Percentiles rank a stretch among this genome's conserved stretches.
These are phyloP conservation scores for Villa cingulata DNA, from an alignment of 2,888 invertebrate species.

Conservation along the genomic window DNA sequence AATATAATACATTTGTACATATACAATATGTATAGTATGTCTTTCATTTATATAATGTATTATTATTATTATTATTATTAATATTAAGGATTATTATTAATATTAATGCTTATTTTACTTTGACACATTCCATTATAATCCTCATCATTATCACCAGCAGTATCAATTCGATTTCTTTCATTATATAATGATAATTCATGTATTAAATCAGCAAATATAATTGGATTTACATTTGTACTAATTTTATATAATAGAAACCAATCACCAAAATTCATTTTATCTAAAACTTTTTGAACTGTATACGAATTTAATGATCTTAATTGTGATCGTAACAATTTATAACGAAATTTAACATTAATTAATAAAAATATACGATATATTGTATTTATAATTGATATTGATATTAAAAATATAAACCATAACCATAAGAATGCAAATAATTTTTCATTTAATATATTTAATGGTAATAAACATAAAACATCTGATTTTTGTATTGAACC, in stretches of 20 bases:
- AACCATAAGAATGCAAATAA: constrained; percentile 61
- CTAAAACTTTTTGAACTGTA: constrained; percentile 17
- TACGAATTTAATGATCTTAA: constrained; percentile 6
- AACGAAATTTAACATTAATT: constrained; percentile 43
- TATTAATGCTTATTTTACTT: too few species aligned
- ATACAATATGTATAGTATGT: too few species aligned
- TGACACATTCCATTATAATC: too few species aligned
- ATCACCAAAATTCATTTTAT: constrained; percentile 45
- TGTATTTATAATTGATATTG: constrained; percentile 47
- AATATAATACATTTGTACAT: too few species aligned
- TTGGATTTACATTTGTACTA: constrained; percentile 60
- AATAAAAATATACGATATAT: constrained; percentile 50
- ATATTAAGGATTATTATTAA: too few species aligned
- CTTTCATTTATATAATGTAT: too few species aligned
- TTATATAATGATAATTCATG: not conserved
- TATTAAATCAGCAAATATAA: constrained; percentile 50
- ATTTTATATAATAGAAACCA: constrained; percentile 66
- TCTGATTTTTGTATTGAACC: constrained; percentile 69
- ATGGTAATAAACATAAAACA: constrained; percentile 57
- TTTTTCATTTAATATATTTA: constrained; percentile 70
- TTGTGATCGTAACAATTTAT: constrained; percentile 22
- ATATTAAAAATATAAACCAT: constrained; percentile 53
- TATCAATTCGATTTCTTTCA: not conserved
- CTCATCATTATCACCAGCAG: not conserved
- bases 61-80: too few species aligned